A percentile compares a stretch with the other conserved stretches of the same genome.
Conservation (phyloP, 2,888 invertebrate species). For the Drosophila atripex region DNA sequence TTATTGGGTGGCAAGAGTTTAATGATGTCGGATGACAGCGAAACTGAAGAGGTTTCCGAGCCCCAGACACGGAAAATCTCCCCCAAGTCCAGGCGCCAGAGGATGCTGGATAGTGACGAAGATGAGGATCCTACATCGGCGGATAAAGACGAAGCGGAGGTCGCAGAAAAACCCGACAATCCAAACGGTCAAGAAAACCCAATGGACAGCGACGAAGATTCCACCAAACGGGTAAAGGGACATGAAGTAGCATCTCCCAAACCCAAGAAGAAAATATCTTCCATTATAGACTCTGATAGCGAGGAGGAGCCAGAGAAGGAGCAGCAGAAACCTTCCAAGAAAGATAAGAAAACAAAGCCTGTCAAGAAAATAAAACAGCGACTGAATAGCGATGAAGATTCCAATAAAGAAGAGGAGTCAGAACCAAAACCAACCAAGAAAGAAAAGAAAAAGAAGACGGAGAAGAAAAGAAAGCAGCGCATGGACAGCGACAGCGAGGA, state of each 20-base stretch:
- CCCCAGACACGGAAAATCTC: slow-evolving; percentile 25
- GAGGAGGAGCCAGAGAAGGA: slow-evolving; percentile 49
- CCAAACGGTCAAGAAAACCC: neutral
- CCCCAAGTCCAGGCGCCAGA: slow-evolving; percentile 23
- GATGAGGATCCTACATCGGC: slow-evolving; percentile 18
- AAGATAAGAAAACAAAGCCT: neutral
- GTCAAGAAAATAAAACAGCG: neutral
- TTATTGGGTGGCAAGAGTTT: slow-evolving; percentile 78
- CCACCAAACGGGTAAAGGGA: neutral
- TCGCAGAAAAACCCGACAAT: neutral
- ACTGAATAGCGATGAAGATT: neutral
- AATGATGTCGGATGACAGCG: slow-evolving; percentile 78
- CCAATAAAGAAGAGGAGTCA: neutral
- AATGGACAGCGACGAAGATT: slow-evolving; percentile 49
- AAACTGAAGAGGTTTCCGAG: slow-evolving; percentile 55
- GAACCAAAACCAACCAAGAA: neutral
- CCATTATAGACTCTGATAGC: slow-evolving; percentile 65
- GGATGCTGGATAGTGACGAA: slow-evolving; percentile 59
- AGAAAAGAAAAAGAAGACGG: slow-evolving; percentile 28
- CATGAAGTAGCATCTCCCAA: neutral
- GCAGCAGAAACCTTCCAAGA: neutral
- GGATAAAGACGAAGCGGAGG: neutral
- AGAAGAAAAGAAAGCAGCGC: slow-evolving; percentile 33
- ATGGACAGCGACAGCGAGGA: slow-evolving; percentile 38
- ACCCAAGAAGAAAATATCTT: slow-evolving; percentile 53